These are phyloP conservation scores for Archivesica marissinica DNA, from an alignment of 1,140 invertebrate species.

Conservation along the genomic window DNA sequence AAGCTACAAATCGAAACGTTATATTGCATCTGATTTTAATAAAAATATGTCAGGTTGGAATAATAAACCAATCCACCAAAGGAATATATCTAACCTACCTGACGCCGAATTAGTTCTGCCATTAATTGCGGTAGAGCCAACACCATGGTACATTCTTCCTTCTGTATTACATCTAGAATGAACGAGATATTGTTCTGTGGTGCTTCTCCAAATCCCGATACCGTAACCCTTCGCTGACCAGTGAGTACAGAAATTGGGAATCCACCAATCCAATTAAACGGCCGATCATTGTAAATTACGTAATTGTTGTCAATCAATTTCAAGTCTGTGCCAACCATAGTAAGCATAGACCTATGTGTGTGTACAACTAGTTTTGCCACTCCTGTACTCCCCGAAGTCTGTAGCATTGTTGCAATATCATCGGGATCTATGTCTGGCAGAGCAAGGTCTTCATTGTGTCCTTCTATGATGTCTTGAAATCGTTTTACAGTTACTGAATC, in stretches of 20 bases:
- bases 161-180: background rate
- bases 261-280: slow-evolving; percentile 25
- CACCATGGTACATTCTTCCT: background rate
- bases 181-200: background rate
- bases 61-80: no score
- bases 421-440: background rate
- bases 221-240: background rate
- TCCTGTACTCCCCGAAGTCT: slow-evolving; percentile 3
- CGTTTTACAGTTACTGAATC: background rate
- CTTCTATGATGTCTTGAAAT: background rate
- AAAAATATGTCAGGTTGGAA: no score
- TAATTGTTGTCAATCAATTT: background rate
- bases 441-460: background rate
- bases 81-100: no score
- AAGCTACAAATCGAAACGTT: no score
- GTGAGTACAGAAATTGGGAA: background rate
- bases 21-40: no score
- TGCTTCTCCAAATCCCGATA: background rate
- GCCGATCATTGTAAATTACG: background rate
- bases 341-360: background rate
- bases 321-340: no score
- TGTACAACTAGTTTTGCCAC: background rate
- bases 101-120: background rate
- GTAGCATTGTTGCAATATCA: background rate
- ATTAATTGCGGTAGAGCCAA: background rate